Base-by-base conservation (phyloP, 2,797 vertebrate species). In the Telmatherina bonti region DNA sequence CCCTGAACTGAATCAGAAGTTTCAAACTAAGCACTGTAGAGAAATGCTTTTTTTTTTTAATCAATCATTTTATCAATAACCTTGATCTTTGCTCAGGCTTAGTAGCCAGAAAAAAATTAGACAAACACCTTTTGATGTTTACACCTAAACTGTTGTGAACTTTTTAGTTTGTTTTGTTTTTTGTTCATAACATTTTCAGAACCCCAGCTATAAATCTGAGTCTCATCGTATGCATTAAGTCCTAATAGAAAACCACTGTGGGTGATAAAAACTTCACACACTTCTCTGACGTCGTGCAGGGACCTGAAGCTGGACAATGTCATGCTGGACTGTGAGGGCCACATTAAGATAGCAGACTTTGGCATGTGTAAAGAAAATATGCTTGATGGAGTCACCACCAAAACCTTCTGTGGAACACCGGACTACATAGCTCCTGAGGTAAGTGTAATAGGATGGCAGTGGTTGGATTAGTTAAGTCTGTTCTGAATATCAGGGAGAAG, bases 281-380 rank as follows among this genome's bases (percentile, higher is more conserved):
- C n/a, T n/a, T n/a, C n/a, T n/a, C n/a, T n/a, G n/a, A n/a, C n/a
- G n/a, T n/a, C n/a, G 45, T 55, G 2, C 52, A 99, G 98, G 20
- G 98, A 99, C 85, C 94, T 99, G 53, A 99, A 99, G 91, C 94
- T 99, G 83, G 98, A 99, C 91, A 99, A 99, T 0, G 98, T 99
- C 77, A 99, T 99, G 98, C 93, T 99, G 93, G 97, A 99, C 68
- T 96, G 95, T 0, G 97, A 99, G 81, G 97, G 98, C 1, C 98
- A 99, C 93, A 99, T 99, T 77, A 99, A 99, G 94, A 97, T 99
- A 0, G 97, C 97, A 0, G 98, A 99, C 86, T 99, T 98, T 0
- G 97, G 97, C 70, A 99, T 99, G 98, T 99, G 97, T 86, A 99
- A 99, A 90, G 98, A 99, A 90, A 98, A 96, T 76, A 97, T 99